Conservation (phyloP, 1,140 invertebrate genomes). For the Drosophila lacteicornis region DNA sequence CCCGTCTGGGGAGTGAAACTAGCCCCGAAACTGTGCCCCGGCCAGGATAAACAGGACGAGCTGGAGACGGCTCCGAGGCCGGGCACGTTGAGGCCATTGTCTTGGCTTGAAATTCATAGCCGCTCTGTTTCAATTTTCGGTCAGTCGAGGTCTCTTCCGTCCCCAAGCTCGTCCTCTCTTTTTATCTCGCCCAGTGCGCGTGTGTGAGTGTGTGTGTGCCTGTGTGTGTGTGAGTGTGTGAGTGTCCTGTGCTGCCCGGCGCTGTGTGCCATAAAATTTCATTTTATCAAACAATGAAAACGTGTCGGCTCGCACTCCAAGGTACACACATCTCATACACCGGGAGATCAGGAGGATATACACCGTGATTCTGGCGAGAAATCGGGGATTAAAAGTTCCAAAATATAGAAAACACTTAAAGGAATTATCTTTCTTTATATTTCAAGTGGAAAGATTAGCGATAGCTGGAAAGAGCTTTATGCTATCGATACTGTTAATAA, state of each 20-base stretch:
- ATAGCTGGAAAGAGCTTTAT: no score
- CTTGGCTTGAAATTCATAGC: constrained; percentile 80
- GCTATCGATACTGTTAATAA: no score
- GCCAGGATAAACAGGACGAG: constrained; percentile 10
- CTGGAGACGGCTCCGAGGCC: neutral
- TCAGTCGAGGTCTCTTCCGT: constrained; percentile 27
- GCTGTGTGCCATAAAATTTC: constrained; percentile 75
- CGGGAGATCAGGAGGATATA: neutral
- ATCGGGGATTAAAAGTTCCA: neutral
- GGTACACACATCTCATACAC: constrained; percentile 11
- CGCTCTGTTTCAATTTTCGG: constrained; percentile 81
- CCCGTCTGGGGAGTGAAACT: constrained; percentile 75
- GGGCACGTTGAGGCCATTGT: constrained; percentile 69
- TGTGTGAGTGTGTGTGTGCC: constrained; percentile 4
- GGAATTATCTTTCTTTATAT: no score
- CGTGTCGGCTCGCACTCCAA: constrained; percentile 62
- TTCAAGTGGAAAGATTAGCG: no score
- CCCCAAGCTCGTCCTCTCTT: neutral
- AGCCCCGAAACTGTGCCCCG: constrained; percentile 57
- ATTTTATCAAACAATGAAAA: constrained; percentile 82
- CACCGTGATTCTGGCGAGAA: neutral
- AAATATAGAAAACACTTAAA: no score
- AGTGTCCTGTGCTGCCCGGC: constrained; percentile 28
- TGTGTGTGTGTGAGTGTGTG: neutral
- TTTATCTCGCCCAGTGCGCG: constrained; percentile 9